A percentile compares a stretch with the other conserved stretches of the same genome.
Conservation (phyloP, 1,140 invertebrate species). For the Neodiprion fabricii region DNA sequence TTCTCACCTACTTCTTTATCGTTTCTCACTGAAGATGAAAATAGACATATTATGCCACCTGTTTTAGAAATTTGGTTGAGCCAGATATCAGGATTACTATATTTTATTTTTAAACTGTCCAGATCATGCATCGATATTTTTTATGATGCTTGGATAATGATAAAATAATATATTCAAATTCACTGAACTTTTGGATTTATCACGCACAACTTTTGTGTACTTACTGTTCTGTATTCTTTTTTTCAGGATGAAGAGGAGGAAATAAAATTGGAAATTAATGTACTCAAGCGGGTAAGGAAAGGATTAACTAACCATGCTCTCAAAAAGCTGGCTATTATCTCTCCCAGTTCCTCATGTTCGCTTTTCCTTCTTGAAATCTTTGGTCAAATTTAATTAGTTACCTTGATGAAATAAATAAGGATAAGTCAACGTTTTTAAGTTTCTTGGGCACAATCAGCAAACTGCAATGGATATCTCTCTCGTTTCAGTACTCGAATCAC, state of each 20-base stretch:
- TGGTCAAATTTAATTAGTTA: too few species aligned
- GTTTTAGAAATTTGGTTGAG: too few species aligned
- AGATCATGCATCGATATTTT: too few species aligned
- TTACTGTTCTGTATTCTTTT: neutral
- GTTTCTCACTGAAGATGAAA: too few species aligned
- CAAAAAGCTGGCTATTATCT: neutral
- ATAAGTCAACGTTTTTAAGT: too few species aligned
- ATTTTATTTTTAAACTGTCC: too few species aligned
- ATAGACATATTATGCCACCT: too few species aligned
- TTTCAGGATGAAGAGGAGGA: slow-evolving; percentile 97
- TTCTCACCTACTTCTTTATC: too few species aligned
- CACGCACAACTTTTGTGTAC: neutral
- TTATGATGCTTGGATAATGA: neutral
- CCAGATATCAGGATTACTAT: too few species aligned
- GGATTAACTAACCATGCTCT: neutral
- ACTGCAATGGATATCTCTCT: slow-evolving; percentile 16
- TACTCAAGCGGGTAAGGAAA: slow-evolving; percentile 81
- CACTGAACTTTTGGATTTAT: neutral
- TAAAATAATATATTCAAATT: neutral
- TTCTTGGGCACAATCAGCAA: too few species aligned
- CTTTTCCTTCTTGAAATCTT: neutral
- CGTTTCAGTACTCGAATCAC: slow-evolving; percentile 93
- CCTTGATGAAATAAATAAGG: too few species aligned
- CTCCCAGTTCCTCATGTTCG: slow-evolving; percentile 5
- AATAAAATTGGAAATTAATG: slow-evolving; percentile 99